Percentiles rank a stretch among this genome's conserved stretches.
phyloP scores from a whole-genome alignment of 2,113 vertebrate species.

The Piprites chloris region DNA sequence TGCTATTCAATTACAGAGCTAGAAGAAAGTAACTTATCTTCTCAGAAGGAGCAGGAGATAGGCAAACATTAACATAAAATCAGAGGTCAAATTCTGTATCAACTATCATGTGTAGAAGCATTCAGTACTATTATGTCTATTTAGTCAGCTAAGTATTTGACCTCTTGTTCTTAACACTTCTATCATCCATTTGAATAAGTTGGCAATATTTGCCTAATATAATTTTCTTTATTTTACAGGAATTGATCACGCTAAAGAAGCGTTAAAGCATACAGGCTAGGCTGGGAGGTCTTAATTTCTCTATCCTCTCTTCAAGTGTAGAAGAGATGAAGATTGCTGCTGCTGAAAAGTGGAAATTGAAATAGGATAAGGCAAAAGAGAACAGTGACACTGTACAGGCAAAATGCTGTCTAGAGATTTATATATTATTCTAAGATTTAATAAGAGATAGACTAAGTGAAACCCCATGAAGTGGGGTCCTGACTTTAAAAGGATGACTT shows the following conservation, averaged over 20 bases:
- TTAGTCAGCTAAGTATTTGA: neutral
- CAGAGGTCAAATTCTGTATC: neutral
- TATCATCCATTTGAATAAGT: neutral
- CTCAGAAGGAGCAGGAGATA: neutral
- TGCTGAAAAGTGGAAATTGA: neutral
- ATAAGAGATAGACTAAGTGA: neutral
- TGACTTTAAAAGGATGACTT: neutral
- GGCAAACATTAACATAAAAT: conserved; percentile 20
- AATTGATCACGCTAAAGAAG: neutral
- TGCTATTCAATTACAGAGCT: neutral
- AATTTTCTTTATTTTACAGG: neutral
- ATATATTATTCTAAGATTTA: neutral
- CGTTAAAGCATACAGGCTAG: neutral
- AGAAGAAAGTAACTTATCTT: neutral
- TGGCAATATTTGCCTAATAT: neutral
- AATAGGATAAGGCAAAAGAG: neutral
- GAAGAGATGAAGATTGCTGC: neutral
- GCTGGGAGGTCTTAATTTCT: neutral
- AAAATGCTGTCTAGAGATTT: neutral
- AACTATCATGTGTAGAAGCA: neutral
- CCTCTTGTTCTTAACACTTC: neutral
- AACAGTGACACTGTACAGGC: neutral
- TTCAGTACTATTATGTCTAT: neutral
- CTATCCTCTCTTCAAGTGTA: neutral
- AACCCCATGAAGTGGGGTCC: neutral